A percentile compares a stretch with the other conserved stretches of the same genome.
phyloP scores from a whole-genome alignment of 2,888 invertebrate genomes.

The Heterodera filipjevi region DNA sequence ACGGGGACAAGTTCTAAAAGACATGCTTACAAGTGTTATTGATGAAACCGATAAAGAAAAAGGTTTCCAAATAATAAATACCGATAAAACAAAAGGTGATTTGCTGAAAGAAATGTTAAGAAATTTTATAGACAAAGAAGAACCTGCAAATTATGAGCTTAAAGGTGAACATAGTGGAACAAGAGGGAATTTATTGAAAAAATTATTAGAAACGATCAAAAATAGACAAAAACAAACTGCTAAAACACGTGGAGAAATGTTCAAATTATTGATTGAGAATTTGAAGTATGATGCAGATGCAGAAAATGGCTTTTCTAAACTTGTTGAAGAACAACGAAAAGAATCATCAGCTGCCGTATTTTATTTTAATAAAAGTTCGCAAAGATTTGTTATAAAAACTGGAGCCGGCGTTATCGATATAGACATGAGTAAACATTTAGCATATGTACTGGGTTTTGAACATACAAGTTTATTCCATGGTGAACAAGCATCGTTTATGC shows the following conservation, averaged over 20 bases:
- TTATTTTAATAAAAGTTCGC: background rate
- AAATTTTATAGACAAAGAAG: no score
- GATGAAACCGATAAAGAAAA: no score
- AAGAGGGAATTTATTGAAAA: no score
- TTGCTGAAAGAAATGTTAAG: no score
- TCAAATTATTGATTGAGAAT: background rate
- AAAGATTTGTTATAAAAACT: background rate
- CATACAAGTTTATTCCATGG: background rate
- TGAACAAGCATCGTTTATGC: background rate
- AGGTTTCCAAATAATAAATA: no score
- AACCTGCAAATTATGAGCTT: no score
- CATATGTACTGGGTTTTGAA: background rate
- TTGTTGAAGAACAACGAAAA: background rate
- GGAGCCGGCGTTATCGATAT: background rate
- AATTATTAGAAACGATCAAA: no score
- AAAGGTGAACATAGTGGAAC: no score
- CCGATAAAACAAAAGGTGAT: no score
- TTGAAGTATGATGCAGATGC: background rate
- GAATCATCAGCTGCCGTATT: background rate
- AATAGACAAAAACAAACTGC: no score
- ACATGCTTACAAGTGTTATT: no score
- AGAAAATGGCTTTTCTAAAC: background rate
- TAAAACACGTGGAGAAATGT: background rate
- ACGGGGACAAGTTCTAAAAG: no score
- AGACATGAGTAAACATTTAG: background rate